Evolutionary conservation across 64 coral and sea anemone genomes (phyloP), one percentile per base, ranked within the genome.

Genomic region (Pachyseris speciosa): DNA sequence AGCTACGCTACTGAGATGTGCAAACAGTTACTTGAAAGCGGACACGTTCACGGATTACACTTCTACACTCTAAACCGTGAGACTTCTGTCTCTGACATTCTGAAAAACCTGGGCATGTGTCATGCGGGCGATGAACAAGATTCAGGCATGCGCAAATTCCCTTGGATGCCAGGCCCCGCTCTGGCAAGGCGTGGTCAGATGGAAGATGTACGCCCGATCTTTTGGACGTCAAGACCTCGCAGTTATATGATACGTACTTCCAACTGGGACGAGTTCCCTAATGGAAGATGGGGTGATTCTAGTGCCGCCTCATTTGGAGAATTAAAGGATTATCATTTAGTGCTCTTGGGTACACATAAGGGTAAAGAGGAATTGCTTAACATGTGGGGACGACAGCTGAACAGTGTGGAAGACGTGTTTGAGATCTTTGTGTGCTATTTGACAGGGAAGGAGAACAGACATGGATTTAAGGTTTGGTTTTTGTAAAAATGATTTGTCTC

Each of bases 221-320:
- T 98, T 88, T 98, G 96, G 96, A 94, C 96, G 10, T 75, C 96
- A 1, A 77, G 96, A 25, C 88, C 92, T 49, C 94, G 90, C 60
- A 98, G 96, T 86, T 98, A 98, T 41, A 67, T 98, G 32, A 91
- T 92, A 57, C 77, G 96, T 15, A 98, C 96, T 0, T 98, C 96
- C 2, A 84, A 98, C 24, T 98, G 96, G 96, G 96, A 98, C 36
- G 96, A 98, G 69, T 95, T 89, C 20, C 96, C 96, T 0, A 98
- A 98, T 77, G 93, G 96, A 19, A 70, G 96, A 74, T 98, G 96
- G 96, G 96, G 96, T 2, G 63, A 92, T 55, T 98, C 96, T 7
- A 91, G 84, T 86, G 93, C 96, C 5, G 92, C 96, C 7, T 92
- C 96, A 20, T 98, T 98, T 81, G 92, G 96, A 30, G 93, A 98